Evolutionary conservation across 2,113 vertebrate genomes (phyloP).

Genomic region (Macrotis lagotis): DNA sequence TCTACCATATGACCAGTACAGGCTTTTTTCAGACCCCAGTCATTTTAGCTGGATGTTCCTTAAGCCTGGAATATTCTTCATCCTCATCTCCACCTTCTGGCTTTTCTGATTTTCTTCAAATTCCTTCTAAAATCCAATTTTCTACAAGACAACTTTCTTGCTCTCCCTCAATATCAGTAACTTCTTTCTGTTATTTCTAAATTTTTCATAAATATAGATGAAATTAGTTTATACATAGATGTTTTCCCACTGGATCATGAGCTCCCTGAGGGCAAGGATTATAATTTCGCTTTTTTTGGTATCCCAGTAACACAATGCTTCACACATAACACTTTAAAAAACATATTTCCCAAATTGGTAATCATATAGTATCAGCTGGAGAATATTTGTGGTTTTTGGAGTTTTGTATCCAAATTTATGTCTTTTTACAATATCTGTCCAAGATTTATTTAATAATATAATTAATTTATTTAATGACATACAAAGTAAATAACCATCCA

Average conservation of each 20-base stretch:
- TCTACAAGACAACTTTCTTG: background rate
- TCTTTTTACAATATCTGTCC: background rate
- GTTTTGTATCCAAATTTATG: background rate
- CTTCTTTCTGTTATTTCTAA: background rate
- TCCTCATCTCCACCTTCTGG: background rate
- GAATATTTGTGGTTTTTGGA: background rate
- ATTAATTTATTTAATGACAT: background rate
- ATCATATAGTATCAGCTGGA: background rate
- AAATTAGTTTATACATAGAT: background rate
- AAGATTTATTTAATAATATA: background rate
- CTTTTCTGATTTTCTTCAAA: background rate
- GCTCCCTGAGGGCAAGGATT: background rate
- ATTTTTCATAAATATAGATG: background rate
- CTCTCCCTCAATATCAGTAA: background rate
- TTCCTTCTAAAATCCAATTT: background rate
- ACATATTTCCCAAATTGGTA: background rate
- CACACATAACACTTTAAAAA: background rate
- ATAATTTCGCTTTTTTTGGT: background rate
- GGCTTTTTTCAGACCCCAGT: background rate
- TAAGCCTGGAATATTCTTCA: background rate
- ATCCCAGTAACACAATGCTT: background rate
- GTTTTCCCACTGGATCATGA: background rate
- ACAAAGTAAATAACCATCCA: background rate
- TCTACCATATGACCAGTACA: background rate
- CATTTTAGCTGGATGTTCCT: background rate